Percentiles rank a stretch among this genome's conserved stretches.
These are phyloP conservation scores for Neogale vison DNA, from an alignment of 2,113 vertebrate species.

Conservation along the genomic window DNA sequence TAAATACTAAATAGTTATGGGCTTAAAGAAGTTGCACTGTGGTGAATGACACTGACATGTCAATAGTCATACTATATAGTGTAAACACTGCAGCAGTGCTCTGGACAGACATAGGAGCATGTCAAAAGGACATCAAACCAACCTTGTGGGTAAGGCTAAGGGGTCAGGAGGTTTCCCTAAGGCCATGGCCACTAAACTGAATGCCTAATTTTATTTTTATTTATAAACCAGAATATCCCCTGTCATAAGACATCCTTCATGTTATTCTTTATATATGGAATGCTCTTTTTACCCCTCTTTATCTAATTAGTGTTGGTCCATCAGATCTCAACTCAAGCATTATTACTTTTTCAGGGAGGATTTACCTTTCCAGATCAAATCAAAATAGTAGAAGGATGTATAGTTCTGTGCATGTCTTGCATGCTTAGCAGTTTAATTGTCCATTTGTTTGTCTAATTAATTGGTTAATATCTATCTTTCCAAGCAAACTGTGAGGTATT, in stretches of 20 bases:
- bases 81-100: neutral
- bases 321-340: neutral
- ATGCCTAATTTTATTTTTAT: neutral
- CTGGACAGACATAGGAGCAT: neutral
- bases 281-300: neutral
- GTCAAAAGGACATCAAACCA: neutral
- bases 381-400: neutral
- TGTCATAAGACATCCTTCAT: neutral
- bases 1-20: neutral
- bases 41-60: neutral
- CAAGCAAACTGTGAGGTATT: neutral
- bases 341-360: neutral
- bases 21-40: neutral
- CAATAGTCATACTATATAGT: neutral
- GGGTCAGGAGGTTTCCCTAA: neutral
- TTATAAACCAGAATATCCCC: neutral
- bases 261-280: neutral
- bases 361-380: neutral
- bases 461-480: neutral
- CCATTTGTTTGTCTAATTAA: neutral
- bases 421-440: neutral
- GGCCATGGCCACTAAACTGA: neutral
- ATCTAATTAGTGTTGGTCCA: neutral
- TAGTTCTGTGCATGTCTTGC: neutral
- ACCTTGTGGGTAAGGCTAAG: neutral